phyloP scores from a whole-genome alignment of 2,113 vertebrate species.

The Halichoerus grypus region DNA sequence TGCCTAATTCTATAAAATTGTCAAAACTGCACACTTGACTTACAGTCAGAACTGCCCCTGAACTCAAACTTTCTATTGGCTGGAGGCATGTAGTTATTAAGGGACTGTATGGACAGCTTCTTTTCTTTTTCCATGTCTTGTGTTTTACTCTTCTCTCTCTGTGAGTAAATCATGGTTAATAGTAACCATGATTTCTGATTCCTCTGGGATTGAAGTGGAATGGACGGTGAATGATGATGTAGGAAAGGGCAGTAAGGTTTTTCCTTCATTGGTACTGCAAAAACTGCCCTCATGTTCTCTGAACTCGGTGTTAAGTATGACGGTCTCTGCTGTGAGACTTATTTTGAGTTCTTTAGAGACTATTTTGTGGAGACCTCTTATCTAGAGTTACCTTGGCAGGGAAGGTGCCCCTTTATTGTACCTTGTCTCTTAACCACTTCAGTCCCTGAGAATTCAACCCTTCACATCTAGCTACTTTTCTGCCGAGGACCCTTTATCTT shows the following conservation, averaged over 20 bases:
- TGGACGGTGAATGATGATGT: background rate
- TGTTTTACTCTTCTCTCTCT: background rate
- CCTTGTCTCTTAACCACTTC: background rate
- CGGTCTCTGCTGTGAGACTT: background rate
- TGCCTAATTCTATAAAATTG: background rate
- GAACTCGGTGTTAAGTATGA: background rate
- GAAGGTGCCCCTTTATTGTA: background rate
- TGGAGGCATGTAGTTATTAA: background rate
- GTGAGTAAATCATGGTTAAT: too few relatives aligned
- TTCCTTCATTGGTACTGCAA: background rate
- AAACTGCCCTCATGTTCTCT: background rate
- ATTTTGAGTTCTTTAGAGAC: background rate
- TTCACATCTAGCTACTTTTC: background rate
- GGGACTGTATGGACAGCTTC: background rate
- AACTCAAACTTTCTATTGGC: background rate
- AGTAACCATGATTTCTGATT: background rate
- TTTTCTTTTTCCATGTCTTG: background rate
- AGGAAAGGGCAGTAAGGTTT: background rate
- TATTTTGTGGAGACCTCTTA: background rate
- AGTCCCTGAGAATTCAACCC: background rate
- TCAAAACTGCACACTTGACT: background rate
- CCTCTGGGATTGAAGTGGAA: background rate
- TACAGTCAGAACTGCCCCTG: background rate
- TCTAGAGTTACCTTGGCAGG: background rate
- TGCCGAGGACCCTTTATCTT: background rate